Evolutionary conservation across 1,140 invertebrate species (phyloP).

Genomic region (Teleopsis dalmanni): DNA sequence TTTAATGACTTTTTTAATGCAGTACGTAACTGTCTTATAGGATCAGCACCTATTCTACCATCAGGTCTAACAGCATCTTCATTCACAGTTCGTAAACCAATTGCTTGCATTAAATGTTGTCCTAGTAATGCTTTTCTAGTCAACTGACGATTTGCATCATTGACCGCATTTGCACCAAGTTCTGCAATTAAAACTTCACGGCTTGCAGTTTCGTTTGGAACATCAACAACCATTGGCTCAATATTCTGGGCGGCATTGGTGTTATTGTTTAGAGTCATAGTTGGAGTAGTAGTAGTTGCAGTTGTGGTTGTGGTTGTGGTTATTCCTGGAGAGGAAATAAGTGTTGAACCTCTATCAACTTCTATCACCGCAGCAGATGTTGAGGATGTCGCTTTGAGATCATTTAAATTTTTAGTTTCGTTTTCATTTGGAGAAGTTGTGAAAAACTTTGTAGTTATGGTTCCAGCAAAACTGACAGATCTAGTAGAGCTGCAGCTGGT

Average conservation of each 20-base stretch:
- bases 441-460: no score
- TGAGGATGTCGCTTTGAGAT: no score
- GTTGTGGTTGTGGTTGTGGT: neutral
- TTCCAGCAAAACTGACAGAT: no score
- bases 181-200: neutral
- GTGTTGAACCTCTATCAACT: neutral
- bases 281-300: neutral
- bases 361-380: neutral
- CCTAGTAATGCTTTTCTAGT: constrained; percentile 26
- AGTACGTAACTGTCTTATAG: constrained; percentile 19
- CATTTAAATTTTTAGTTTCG: no score
- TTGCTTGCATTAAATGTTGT: constrained; percentile 35
- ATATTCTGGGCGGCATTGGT: neutral
- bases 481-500: no score
- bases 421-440: no score
- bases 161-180: neutral
- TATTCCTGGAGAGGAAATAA: constrained; percentile 4
- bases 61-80: neutral
- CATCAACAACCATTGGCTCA: neutral
- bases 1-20: constrained; percentile 36
- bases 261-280: neutral
- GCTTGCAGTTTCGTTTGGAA: constrained; percentile 14
- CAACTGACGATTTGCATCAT: constrained; percentile 12
- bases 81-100: constrained; percentile 24
- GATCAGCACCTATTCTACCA: no score